Evolutionary conservation across 2,888 invertebrate genomes (phyloP).

Genomic region (Limnephilus rhombicus): DNA sequence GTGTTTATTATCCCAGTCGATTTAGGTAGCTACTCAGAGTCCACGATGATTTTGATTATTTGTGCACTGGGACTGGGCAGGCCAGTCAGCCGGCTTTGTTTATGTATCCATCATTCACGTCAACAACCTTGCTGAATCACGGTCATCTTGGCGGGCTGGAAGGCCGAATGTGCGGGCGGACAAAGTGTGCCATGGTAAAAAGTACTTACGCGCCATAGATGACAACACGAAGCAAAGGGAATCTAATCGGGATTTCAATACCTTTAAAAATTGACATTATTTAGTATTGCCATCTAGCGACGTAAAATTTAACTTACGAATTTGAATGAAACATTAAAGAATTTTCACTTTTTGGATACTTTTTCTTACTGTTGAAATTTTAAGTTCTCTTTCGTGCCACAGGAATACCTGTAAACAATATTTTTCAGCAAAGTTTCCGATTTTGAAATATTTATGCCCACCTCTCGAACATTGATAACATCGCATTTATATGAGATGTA

Average conservation of each 20-base stretch:
- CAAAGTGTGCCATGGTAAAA: neutral
- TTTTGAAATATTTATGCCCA: neutral
- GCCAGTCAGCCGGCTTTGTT: neutral
- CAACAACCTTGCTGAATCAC: constrained; percentile 46
- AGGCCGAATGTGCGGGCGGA: constrained; percentile 3
- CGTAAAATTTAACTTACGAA: neutral
- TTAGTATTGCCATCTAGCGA: neutral
- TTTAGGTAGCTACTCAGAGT: neutral
- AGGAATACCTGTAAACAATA: neutral
- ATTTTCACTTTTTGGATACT: neutral
- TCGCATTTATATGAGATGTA: neutral
- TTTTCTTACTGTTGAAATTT: neutral
- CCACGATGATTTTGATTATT: neutral
- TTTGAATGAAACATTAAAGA: neutral
- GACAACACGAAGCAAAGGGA: neutral
- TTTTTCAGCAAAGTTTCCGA: neutral
- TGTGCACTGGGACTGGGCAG: neutral
- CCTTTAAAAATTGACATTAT: neutral
- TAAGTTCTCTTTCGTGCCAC: neutral
- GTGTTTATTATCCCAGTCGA: neutral
- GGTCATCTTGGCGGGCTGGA: constrained; percentile 12
- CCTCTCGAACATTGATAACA: neutral
- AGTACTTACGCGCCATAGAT: neutral
- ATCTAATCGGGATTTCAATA: neutral
- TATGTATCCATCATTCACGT: constrained; percentile 50